Evolutionary conservation across 2,888 invertebrate genomes (phyloP).

Genomic region (Bellardia bayeri): DNA sequence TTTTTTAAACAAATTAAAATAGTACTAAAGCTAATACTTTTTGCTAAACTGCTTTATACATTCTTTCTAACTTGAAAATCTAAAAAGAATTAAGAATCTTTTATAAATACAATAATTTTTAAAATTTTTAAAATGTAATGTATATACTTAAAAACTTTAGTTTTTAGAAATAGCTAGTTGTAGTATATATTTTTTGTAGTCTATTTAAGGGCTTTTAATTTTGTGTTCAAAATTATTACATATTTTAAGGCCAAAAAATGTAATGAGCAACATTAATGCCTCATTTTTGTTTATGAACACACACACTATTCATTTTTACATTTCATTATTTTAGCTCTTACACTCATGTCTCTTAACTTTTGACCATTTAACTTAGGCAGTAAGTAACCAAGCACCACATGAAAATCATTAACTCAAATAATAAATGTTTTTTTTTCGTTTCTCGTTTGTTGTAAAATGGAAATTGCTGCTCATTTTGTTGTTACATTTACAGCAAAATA

Average conservation of each 20-base stretch:
- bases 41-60: no score
- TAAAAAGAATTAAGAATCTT: no score
- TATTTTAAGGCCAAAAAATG: constrained; percentile 26
- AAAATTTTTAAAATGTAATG: no score
- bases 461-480: neutral
- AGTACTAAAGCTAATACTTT: no score
- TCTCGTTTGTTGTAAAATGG: neutral
- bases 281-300: neutral
- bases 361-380: neutral
- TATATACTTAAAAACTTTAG: neutral
- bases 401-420: neutral
- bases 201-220: neutral
- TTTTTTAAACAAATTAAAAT: no score
- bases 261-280: neutral
- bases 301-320: neutral
- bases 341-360: constrained; percentile 11
- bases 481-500: constrained; percentile 13
- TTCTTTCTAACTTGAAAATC: no score
- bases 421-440: neutral
- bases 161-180: no score
- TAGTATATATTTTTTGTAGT: neutral
- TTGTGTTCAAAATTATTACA: constrained; percentile 44
- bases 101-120: no score
- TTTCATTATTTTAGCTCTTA: neutral
- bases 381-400: neutral